Base-by-base conservation (phyloP, 2,888 invertebrate genomes). In the Cremastinae sp. region DNA sequence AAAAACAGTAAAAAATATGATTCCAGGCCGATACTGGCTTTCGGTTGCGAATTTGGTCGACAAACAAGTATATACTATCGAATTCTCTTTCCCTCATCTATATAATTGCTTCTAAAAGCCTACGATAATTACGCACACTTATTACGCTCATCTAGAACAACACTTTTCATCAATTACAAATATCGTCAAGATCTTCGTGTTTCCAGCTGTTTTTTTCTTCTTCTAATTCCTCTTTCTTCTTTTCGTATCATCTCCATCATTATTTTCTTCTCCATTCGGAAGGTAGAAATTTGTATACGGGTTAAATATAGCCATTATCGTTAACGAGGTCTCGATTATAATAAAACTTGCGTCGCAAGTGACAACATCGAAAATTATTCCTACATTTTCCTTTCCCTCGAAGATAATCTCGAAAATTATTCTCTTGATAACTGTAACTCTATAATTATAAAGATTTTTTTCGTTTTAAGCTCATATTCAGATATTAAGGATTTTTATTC, bases 241-340 rank as follows among this genome's bases (percentile, higher is more conserved):
- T 54, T 18, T 8, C 14, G 18, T n/a, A 18, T 28, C 28, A 53
- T 38, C 22, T 28, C n/a, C 0, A 16, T 45, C 12, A n/a, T 12
- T 8, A 49, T 62, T 61, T 20, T 49, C 12, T 22, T 34, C 43
- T 61, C 20, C 66, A 45, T 43, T 58, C 43, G 61, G 69, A 69
- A 73, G 62, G 75, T 78, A 78, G 70, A 79, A 79, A 78, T 78
- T 68, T 53, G 41, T 79, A 75, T 64, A 61, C 72, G 58, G 71
- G 76, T 28, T 28, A 28, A 28, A 28, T n/a, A n/a, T 28, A 28
- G 28, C 28, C 28, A 5, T 28, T 28, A 5, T 28, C 2, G 5
- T 5, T 28, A 28, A 28, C 28, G 5, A 28, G 28, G 28, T 5
- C 5, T 28, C 54, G 59, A 43, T 62, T 43, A 72, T 62, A 64